Conservation (phyloP, 2,113 vertebrate species). For the Dicentrarchus labrax region DNA sequence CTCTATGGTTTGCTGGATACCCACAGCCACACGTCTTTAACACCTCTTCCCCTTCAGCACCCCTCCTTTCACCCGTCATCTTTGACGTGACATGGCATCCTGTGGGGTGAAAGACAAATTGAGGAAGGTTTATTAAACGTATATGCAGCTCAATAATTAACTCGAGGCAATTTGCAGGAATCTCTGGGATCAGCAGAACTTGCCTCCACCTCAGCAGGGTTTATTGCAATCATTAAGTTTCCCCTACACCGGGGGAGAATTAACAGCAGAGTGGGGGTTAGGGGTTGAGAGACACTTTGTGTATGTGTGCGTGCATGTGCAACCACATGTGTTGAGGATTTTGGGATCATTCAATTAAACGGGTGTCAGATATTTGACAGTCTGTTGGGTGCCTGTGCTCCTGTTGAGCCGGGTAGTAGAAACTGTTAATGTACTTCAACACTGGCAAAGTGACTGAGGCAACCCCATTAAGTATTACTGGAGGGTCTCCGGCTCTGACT, state of each 20-base stretch:
- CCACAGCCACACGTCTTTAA: conserved; percentile 10
- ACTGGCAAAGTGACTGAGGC: conserved; percentile 66
- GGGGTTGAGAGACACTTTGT: conserved; percentile 32
- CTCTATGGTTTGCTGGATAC: conserved; percentile 18
- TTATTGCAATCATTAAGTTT: conserved; percentile 85
- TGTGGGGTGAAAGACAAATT: conserved; percentile 81
- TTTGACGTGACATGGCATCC: conserved; percentile 73
- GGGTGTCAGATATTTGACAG: conserved; percentile 76
- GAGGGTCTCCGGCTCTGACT: conserved; percentile 72
- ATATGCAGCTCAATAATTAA: conserved; percentile 86
- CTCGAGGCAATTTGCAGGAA: conserved; percentile 84
- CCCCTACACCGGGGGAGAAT: conserved; percentile 73
- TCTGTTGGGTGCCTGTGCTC: conserved; percentile 64
- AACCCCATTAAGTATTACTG: conserved; percentile 76
- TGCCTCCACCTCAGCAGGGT: conserved; percentile 83
- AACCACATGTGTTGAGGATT: conserved; percentile 65
- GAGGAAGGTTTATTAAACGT: conserved; percentile 84
- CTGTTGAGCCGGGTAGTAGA: conserved; percentile 67
- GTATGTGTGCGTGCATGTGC: conserved; percentile 13
- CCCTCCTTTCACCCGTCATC: conserved; percentile 52
- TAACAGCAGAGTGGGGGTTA: conserved; percentile 70
- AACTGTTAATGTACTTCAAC: conserved; percentile 72
- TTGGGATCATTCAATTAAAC: conserved; percentile 80
- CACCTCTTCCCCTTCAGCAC: conserved; percentile 17
- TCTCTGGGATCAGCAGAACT: conserved; percentile 86